Base-by-base conservation (phyloP, 2,888 invertebrate genomes). In the Drosophila kambysellisi region DNA sequence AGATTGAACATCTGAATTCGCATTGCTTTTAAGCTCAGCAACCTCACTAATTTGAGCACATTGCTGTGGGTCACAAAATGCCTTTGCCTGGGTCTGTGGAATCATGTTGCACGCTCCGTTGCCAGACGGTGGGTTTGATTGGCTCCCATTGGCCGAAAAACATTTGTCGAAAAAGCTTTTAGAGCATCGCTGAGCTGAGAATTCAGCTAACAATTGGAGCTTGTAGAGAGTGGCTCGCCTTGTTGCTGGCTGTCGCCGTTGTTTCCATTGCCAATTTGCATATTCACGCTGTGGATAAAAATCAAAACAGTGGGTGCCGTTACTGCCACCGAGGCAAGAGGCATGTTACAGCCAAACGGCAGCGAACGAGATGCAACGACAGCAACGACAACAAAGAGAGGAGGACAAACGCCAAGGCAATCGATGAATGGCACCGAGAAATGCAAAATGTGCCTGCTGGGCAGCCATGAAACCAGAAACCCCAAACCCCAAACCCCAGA, bases 371-470 rank as follows among this genome's bases (percentile, higher is more conserved):
- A 61, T 83, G 89, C 85, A 79, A 43, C 79, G 89, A 74, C 74
- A 78, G 64, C 66, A 62, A 25, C 67, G 46, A 46, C 61, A n/a
- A 51, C 32, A 39, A 11, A 25, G 46, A 32, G 32, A 56, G 50
- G 50, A 39, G 37, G 48, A 70, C 39, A 64, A 57, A 62, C 63
- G 66, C 52, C 63, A 76, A 75, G 64, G 73, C 79, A 81, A 81
- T 82, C 88, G 88, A 88, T 86, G 84, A 75, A 80, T 76, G 69
- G 66, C 25, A 63, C 64, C 68, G 76, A 73, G 54, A 89, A 83
- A 88, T 90, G 90, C 83, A 88, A 86, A 87, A 88, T 90, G 77
- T 90, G 90, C 87, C 90, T 79, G 87, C 89, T 90, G 87, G 86
- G 85, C 90, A 80, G 25, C 76, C 71, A 76, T 67, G 65, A 71